Evolutionary conservation across 2,113 vertebrate species (phyloP).

Genomic region (Crotalus viridis): DNA sequence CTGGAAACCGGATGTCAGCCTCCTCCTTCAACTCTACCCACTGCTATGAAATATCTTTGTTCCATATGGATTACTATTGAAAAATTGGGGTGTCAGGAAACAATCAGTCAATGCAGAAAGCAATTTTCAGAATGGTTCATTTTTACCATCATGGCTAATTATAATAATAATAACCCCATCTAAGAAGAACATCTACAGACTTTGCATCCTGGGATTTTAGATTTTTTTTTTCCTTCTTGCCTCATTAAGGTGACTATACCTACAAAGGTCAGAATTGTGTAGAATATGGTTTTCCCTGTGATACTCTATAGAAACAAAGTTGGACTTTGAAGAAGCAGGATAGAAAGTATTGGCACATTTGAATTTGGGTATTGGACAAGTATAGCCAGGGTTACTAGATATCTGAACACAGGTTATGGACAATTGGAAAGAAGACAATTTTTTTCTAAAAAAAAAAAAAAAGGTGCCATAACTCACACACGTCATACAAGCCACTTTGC

Average conservation of each 20-base stretch:
- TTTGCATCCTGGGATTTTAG: neutral
- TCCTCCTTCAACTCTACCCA: neutral
- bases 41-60: constrained; percentile 12
- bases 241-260: neutral
- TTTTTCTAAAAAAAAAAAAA: no score
- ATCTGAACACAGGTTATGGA: neutral
- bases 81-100: neutral
- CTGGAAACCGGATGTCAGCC: neutral
- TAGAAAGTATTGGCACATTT: neutral
- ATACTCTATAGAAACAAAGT: neutral
- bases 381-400: neutral
- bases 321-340: neutral
- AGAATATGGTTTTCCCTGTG: neutral
- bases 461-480: no score
- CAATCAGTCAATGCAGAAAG: neutral
- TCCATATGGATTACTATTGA: neutral
- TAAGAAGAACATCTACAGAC: neutral
- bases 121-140: neutral
- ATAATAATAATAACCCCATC: neutral
- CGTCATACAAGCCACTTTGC: no score
- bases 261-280: neutral
- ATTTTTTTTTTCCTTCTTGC: neutral
- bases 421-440: neutral
- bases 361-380: neutral
- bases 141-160: neutral